phyloP scores from a whole-genome alignment of 2,797 vertebrate species.

The Thalassophryne amazonica region DNA sequence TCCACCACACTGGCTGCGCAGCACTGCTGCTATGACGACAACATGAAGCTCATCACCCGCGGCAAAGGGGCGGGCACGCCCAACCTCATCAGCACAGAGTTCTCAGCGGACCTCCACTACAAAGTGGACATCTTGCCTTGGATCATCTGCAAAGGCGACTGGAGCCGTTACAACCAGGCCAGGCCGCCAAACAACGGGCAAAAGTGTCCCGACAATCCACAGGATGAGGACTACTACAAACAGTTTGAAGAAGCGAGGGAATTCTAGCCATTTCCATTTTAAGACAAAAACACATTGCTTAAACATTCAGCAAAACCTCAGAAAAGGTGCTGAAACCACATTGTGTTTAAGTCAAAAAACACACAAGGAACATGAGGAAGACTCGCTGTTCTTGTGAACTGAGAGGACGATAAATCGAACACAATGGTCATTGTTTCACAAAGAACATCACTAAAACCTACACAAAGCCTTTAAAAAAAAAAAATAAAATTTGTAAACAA shows the following conservation, averaged over 20 bases:
- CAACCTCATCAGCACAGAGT: slow-evolving; percentile 91
- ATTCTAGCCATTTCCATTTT: slow-evolving; percentile 56
- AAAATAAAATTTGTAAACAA: slow-evolving; percentile 4
- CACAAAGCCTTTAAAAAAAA: slow-evolving; percentile 6
- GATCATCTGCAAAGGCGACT: slow-evolving; percentile 96
- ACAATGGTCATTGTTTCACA: slow-evolving; percentile 7
- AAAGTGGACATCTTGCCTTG: slow-evolving; percentile 93
- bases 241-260: slow-evolving; percentile 92
- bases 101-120: slow-evolving; percentile 94
- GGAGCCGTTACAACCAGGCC: slow-evolving; percentile 90
- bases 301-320: slow-evolving; percentile 36
- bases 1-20: slow-evolving; percentile 90
- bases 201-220: slow-evolving; percentile 83
- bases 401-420: slow-evolving; percentile 26
- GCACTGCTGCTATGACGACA: slow-evolving; percentile 91
- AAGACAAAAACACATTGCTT: slow-evolving; percentile 9
- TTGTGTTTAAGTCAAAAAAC: slow-evolving; percentile 34
- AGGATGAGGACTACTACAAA: slow-evolving; percentile 86
- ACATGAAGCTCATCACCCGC: slow-evolving; percentile 87
- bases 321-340: slow-evolving; percentile 36
- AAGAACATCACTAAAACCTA: slow-evolving; percentile 39
- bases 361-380: slow-evolving; percentile 23
- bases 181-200: slow-evolving; percentile 90
- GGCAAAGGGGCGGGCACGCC: slow-evolving; percentile 90
- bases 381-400: slow-evolving; percentile 39